Evolutionary conservation across 2,888 invertebrate species (phyloP).

Genomic region (Epistrophe eligans): DNA sequence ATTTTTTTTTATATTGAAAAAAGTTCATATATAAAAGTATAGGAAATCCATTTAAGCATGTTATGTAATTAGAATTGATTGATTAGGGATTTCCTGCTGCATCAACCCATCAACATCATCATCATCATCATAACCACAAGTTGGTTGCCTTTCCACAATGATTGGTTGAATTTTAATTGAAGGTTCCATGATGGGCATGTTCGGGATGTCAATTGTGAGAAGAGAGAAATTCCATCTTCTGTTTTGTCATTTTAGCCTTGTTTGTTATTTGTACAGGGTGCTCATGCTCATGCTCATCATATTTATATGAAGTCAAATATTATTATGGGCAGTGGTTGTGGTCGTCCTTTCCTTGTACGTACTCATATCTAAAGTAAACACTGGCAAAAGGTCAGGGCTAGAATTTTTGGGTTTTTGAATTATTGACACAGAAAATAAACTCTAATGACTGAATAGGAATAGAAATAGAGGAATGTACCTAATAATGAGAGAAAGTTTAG

Average conservation of each 20-base stretch:
- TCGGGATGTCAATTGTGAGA: constrained; percentile 23
- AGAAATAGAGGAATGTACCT: background rate
- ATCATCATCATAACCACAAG: constrained; percentile 15
- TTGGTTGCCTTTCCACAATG: constrained; percentile 10
- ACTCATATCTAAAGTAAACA: background rate
- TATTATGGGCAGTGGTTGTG: background rate
- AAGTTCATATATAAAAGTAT: constrained; percentile 30
- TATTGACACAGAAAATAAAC: constrained; percentile 35
- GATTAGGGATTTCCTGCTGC: constrained; percentile 55
- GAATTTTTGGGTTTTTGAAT: constrained; percentile 1
- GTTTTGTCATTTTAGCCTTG: constrained; percentile 20
- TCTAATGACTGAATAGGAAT: background rate
- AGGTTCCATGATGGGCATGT: background rate
- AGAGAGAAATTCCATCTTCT: constrained; percentile 15
- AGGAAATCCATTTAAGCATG: constrained; percentile 54
- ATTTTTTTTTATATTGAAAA: constrained; percentile 3
- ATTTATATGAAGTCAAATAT: constrained; percentile 8
- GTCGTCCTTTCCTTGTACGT: background rate
- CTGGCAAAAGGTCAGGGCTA: constrained; percentile 14
- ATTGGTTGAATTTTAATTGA: constrained; percentile 62
- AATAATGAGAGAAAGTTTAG: background rate
- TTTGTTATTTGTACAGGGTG: background rate
- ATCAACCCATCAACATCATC: constrained; percentile 5
- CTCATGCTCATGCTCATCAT: background rate
- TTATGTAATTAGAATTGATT: constrained; percentile 68